A percentile compares a stretch with the other conserved stretches of the same genome.
phyloP scores from a whole-genome alignment of 2,888 invertebrate genomes.

The Anticlea derivata region DNA sequence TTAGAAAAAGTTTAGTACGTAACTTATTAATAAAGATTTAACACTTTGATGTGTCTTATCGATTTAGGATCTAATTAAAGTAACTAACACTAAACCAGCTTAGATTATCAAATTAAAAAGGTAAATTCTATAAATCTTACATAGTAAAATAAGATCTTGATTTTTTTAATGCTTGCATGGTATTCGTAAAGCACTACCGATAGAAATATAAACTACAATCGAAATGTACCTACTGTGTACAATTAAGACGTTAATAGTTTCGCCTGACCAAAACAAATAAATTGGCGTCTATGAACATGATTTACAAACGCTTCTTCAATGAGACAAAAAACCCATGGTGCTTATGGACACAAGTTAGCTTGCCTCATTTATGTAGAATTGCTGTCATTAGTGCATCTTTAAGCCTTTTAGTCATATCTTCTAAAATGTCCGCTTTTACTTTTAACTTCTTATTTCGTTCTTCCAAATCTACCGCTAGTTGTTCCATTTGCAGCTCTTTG shows the following conservation, averaged over 20 bases:
- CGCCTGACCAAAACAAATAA: constrained; percentile 33
- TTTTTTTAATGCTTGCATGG: not conserved
- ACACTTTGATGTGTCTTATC: too few species aligned
- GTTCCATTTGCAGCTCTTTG: constrained; percentile 81
- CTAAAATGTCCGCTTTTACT: constrained; percentile 86
- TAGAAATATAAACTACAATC: constrained; percentile 10
- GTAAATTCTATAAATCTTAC: too few species aligned
- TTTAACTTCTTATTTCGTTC: constrained; percentile 85
- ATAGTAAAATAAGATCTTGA: not conserved
- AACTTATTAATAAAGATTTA: too few species aligned
- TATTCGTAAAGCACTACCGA: constrained; percentile 4
- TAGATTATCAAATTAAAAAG: too few species aligned
- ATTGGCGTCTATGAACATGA: constrained; percentile 46
- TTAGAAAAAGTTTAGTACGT: too few species aligned
- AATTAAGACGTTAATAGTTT: constrained; percentile 23
- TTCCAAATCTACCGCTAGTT: constrained; percentile 81
- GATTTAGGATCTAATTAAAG: too few species aligned
- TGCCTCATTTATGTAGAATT: constrained; percentile 81
- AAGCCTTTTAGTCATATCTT: constrained; percentile 86
- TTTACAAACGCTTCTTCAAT: constrained; percentile 38
- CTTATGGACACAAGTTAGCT: constrained; percentile 33
- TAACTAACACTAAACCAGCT: too few species aligned
- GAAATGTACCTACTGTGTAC: constrained; percentile 12
- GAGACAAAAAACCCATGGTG: constrained; percentile 50
- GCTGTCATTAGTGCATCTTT: constrained; percentile 86